A percentile compares a stretch with the other conserved stretches of the same genome.
phyloP scores from a whole-genome alignment of 2,113 vertebrate genomes.

The Ibidorhyncha struthersii region DNA sequence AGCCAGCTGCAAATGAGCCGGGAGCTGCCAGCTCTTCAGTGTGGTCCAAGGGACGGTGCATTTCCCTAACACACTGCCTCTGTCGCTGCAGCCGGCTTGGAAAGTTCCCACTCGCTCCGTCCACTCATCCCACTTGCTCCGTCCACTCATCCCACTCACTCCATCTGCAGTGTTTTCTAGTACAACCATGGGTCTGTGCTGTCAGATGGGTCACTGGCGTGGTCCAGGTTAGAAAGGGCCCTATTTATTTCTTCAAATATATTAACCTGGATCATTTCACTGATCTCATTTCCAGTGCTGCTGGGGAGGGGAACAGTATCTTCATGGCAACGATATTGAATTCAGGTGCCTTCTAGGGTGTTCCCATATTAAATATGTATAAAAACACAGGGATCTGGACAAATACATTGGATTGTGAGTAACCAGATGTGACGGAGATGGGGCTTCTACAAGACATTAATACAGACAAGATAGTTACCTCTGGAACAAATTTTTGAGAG shows the following conservation, averaged over 20 bases:
- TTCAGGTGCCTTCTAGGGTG: background rate
- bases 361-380: background rate
- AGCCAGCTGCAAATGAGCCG: background rate
- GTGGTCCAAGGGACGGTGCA: background rate
- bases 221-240: background rate
- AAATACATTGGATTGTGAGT: background rate
- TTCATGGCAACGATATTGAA: background rate
- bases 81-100: background rate
- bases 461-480: background rate
- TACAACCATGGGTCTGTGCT: background rate
- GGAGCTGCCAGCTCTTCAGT: background rate
- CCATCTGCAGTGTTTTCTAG: background rate
- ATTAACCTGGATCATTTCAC: background rate
- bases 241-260: background rate
- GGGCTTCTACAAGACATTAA: background rate
- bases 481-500: background rate
- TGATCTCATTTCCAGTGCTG: background rate
- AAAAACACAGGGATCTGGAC: background rate
- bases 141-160: background rate
- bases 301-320: background rate
- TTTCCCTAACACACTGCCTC: background rate
- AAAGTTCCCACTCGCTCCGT: accelerated
- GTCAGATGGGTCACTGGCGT: background rate
- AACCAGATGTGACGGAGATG: background rate
- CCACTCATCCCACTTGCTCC: background rate